Base-by-base conservation (phyloP, 1,140 invertebrate genomes). In the Drosophila virilis region DNA sequence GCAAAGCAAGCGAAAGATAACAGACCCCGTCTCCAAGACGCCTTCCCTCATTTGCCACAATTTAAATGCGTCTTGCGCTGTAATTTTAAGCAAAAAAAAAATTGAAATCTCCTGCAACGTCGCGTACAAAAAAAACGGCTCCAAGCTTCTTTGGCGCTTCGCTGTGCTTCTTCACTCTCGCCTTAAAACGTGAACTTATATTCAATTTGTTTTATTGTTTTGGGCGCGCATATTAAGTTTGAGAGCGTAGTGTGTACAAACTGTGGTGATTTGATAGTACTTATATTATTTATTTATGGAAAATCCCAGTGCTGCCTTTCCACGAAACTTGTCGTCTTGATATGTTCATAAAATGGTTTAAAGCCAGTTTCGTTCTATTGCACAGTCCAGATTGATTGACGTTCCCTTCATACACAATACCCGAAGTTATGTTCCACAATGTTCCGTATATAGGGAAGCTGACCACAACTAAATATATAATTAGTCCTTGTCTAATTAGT, bases 101-200 rank as follows among this genome's bases (percentile, higher is more conserved):
- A 68, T 74, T 61, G 65, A 74, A 74, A 68, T 74, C 42, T 68
- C 13, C 38, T 45, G 8, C 13, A 40, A 15, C 13, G 38, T 33
- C 38, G 22, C 17, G 15, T 7, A 48, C 32, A 33, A 28, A 40
- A 40, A 40, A 60, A 45, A 50, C 54, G 38, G 61, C 15, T 50
- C 28, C 43, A 10, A 52, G 37, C 43, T 7, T n/a, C 28, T 17
- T 32, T 12, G 9, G 5, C 32, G 22, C 8, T n/a, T 15, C n/a
- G 8, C 51, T 60, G 70, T 62, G 65, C 45, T 67, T 66, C 68
- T 78, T 82, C 40, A 62, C 46, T 69, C 75, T 76, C 61, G 61
- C 79, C 66, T 75, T 86, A 76, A 88, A 88, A 76, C 78, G 60
- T 82, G 64, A 88, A 74, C 78, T 85, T 85, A 78, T 85, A 85